Base-by-base conservation (phyloP, 2,797 vertebrate genomes). In the Schizopygopsis pylzovi region DNA sequence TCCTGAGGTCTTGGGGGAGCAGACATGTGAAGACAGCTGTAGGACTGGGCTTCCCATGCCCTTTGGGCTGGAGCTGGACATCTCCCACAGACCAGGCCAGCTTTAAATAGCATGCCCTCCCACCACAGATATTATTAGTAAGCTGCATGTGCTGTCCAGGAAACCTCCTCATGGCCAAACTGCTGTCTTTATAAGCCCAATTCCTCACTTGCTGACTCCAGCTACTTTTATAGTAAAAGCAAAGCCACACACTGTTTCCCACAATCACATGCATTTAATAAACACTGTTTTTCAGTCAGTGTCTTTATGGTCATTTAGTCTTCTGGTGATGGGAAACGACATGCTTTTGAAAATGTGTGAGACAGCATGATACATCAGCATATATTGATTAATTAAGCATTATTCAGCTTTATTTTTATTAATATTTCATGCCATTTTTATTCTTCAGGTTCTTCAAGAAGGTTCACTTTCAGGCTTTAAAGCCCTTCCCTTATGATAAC, bases 41-140 rank as follows among this genome's bases (percentile, higher is more conserved):
- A 92, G 92, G 84, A 81, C 75, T 68, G 82, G 92, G 92, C 93
- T 95, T 96, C 95, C 95, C 95, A 96, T 95, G 95, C 92, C 95
- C 95, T 95, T 92, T 94, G 87, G 87, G 91, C 90, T 90, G 87
- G 88, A 91, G 86, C 91, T 91, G 91, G 93, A 93, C 92, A 92
- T 94, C 93, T 95, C 94, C 94, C 95, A 95, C 92, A 95, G 92
- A 91, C 92, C 88, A 82, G 82, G 92, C 43, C 16, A 65, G 56
- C 93, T 93, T 89, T 93, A 96, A 96, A 96, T 95, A 95, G 92
- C 93, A 85, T 87, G 90, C 92, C 93, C 91, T 92, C 90, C 85
- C 79, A 79, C 86, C 79, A 20, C 85, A 70, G 71, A 88, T 91
- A 92, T 91, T 88, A 87, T 88, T 91, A 91, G 89, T 86, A 83